Base-by-base conservation (phyloP, 2,888 invertebrate genomes). In the Hydrotaea diabolus region DNA sequence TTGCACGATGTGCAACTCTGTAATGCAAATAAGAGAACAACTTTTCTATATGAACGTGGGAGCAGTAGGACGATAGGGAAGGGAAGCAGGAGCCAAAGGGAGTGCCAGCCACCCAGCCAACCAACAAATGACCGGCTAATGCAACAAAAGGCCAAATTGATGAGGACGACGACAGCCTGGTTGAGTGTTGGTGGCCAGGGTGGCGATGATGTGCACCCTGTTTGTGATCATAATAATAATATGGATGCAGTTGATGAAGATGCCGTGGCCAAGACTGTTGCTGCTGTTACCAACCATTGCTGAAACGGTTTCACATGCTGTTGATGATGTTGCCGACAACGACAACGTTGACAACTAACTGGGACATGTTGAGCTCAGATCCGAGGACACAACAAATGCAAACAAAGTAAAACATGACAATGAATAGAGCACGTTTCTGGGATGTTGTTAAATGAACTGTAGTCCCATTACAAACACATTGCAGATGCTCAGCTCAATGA, bases 391-490 rank as follows among this genome's bases (percentile, higher is more conserved):
- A 31, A 7, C 31, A 83, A 80, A 80, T 75, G 80, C 77, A 85
- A 85, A 82, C 77, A 83, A 69, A 83, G 64, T 49, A 39, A 31
- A 17, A 75, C 73, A 82, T 74, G 53, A 59, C 79, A 82, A 66
- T 79, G 77, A 79, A 82, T 76, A 73, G 78, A 85, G 82, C 85
- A 85, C 85, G 85, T 85, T 82, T 62, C 73, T 64, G 79, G 73
- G 74, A 85, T 82, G 82, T 85, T 85, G 82, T 85, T 85, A 85
- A 85, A 85, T 85, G 79, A 85, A 85, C 85, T 85, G 85, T 80
- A 85, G 85, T 82, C 82, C 79, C 46, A 85, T 85, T 85, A 82
- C 82, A 85, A 85, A 85, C 79, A 85, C 82, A 85, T 80, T 80
- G 79, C 71, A 55, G 21, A 43, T 43, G 69, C 15, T 21, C 49